Evolutionary conservation across 2,888 invertebrate species (phyloP), one percentile per base, ranked within the genome.

Genomic region (Erebia epiphron): DNA sequence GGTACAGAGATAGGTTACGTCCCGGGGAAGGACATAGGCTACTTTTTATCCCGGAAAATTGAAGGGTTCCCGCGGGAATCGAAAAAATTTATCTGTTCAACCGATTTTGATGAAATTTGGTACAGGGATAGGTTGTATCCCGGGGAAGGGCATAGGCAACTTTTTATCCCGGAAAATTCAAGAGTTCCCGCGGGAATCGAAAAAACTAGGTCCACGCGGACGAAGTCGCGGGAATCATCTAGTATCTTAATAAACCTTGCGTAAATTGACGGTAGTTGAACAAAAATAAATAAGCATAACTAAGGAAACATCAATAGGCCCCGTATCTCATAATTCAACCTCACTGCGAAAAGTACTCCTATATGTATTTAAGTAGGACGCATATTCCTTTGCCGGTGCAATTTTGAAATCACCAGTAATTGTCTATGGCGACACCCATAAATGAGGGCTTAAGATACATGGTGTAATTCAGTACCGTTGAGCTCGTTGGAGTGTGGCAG

Each of bases 381-480:
- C 58, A 78, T 71, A 77, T 74, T 81, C 72, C 73, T 70, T 68
- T 75, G 75, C 70, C 64, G 70, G 68, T 65, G 65, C 65, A 58
- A 58, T 75, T 70, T 74, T 70, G 77, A 78, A 76, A 77, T 75
- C 73, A 77, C 72, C 71, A 80, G 87, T 88, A 89, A 89, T 90
- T 86, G 86, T 81, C 82, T 81, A 88, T 90, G 85, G 88, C 84
- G 86, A 88, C 89, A 90, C 87, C 87, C 84, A 86, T 88, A 90
- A 90, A 87, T 90, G 88, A 88, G 82, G 87, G 87, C 85, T 86
- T 85, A 82, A 87, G 90, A 88, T 88, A 82, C 85, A 86, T 84
- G 82, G 86, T 89, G 87, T 90, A 90, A 91, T 91, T 89, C 86
- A 86, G 87, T 91, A 90, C 92, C 92, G 92, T 91, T 79, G 79